phyloP scores from a whole-genome alignment of 2,113 vertebrate species.

The Tragelaphus imberbis region DNA sequence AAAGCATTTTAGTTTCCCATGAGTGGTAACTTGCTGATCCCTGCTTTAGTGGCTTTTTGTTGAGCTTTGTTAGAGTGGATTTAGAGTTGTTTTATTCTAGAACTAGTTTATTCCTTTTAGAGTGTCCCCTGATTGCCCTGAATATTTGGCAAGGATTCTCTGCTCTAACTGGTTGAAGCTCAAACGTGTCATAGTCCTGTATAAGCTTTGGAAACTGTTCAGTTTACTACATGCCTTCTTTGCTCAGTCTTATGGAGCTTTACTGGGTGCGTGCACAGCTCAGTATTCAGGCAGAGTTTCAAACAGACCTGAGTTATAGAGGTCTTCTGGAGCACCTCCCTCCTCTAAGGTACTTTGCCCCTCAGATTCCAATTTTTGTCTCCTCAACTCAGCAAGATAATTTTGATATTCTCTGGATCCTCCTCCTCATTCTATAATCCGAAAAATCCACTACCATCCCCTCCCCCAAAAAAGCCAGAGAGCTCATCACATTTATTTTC shows the following conservation, averaged over 20 bases:
- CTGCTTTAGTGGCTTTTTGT: not conserved
- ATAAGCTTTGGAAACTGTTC: not conserved
- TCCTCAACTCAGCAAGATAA: not conserved
- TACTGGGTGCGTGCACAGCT: not conserved
- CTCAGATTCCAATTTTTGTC: not conserved
- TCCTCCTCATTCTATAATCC: not conserved
- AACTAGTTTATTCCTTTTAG: not conserved
- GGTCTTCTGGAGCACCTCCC: not conserved
- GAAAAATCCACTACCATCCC: not conserved
- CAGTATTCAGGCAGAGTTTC: not conserved
- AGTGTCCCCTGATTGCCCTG: not conserved
- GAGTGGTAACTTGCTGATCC: not conserved
- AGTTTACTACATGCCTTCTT: not conserved
- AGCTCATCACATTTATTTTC: not conserved
- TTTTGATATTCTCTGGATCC: not conserved
- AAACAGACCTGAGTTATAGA: not conserved
- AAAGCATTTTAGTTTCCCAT: not conserved
- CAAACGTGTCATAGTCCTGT: not conserved
- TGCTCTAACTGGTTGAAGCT: not conserved
- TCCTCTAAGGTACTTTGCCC: not conserved
- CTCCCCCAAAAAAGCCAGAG: not conserved
- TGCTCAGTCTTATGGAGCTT: not conserved
- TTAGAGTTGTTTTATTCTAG: not conserved
- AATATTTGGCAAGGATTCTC: not conserved
- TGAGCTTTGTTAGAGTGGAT: not conserved